Conservation (phyloP, 2,888 invertebrate species). For the Petrophora chlorosata region DNA sequence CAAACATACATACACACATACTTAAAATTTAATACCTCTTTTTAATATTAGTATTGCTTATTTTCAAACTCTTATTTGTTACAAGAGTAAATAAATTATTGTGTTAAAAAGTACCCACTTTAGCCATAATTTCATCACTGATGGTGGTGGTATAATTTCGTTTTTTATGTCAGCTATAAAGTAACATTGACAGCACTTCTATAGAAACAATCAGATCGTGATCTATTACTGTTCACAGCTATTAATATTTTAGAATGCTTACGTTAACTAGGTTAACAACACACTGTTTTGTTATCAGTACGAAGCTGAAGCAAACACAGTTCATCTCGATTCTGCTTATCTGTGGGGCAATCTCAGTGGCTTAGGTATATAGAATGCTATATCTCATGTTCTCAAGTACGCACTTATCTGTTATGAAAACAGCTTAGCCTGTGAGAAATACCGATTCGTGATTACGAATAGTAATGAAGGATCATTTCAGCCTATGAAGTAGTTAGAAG, state of each 20-base stretch:
- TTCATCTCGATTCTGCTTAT: constrained; percentile 50
- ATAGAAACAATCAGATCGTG: constrained; percentile 9
- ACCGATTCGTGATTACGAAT: neutral
- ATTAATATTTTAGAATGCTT: constrained; percentile 20
- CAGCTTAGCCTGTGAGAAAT: constrained; percentile 12
- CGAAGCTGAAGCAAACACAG: constrained; percentile 44
- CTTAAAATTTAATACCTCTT: too few species aligned
- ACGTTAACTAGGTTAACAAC: constrained; percentile 45
- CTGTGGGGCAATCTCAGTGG: constrained; percentile 47
- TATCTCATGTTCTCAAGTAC: constrained; percentile 36
- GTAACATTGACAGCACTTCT: neutral
- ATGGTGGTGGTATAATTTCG: neutral
- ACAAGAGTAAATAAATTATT: too few species aligned
- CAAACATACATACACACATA: too few species aligned
- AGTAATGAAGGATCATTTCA: too few species aligned
- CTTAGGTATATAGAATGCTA: constrained; percentile 31
- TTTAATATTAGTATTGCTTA: too few species aligned
- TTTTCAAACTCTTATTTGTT: too few species aligned
- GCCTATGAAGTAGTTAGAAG: too few species aligned
- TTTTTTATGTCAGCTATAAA: neutral
- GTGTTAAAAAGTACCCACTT: too few species aligned
- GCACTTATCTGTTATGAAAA: constrained; percentile 27
- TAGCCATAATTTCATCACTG: neutral
- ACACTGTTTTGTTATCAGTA: constrained; percentile 29
- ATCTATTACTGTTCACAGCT: constrained; percentile 4